These are phyloP conservation scores for Smutsia gigantea DNA, from an alignment of 2,797 vertebrate genomes.

Conservation along the genomic window DNA sequence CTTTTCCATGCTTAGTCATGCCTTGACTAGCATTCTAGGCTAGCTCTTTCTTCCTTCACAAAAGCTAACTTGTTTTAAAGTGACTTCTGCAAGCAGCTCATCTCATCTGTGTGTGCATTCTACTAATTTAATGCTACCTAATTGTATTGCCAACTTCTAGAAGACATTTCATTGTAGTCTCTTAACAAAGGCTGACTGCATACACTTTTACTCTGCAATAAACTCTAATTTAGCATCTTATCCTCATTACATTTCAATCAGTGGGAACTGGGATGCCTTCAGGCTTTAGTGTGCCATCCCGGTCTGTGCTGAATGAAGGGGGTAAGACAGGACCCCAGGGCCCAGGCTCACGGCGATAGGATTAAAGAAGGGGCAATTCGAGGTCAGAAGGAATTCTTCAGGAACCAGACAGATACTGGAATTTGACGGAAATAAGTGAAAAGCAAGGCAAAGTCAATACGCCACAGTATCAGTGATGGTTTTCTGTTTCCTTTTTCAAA, in stretches of 20 bases:
- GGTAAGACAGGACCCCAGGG: not conserved
- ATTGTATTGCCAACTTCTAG: not conserved
- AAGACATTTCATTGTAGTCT: not conserved
- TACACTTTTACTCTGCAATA: not conserved
- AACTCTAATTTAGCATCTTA: not conserved
- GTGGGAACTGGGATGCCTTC: not conserved
- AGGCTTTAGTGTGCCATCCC: not conserved
- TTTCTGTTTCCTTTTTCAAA: not conserved
- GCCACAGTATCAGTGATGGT: not conserved
- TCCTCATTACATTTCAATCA: not conserved
- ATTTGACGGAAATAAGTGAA: not conserved
- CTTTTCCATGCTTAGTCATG: not conserved
- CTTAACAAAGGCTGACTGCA: constrained; percentile 25
- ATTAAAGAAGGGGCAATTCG: not conserved
- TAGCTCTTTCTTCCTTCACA: not conserved
- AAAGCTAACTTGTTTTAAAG: not conserved
- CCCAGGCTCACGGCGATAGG: rapidly evolving
- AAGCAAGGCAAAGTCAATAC: not conserved
- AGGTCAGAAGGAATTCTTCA: not conserved
- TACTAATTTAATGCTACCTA: not conserved
- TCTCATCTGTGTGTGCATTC: not conserved
- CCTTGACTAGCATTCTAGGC: not conserved
- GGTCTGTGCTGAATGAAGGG: not conserved
- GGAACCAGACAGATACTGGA: not conserved
- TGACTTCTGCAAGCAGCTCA: not conserved